These are phyloP conservation scores for Excalfactoria chinensis DNA, from an alignment of 2,113 vertebrate genomes.

Conservation along the genomic window DNA sequence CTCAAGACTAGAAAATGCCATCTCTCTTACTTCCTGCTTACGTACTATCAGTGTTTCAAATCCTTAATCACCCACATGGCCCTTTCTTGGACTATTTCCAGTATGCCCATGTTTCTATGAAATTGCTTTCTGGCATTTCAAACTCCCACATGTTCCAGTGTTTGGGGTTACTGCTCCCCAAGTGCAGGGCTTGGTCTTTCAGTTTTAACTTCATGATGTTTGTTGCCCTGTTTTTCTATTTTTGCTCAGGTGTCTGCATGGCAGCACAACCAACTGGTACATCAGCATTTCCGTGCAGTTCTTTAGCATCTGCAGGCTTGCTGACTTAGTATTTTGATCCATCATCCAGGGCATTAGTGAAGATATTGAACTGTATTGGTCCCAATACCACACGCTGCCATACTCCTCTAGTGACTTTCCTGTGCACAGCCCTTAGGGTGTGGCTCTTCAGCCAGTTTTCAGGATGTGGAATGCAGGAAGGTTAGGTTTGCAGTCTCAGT, in stretches of 20 bases:
- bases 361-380: background rate
- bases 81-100: background rate
- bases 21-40: background rate
- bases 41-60: background rate
- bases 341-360: background rate
- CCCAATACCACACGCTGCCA: background rate
- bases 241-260: background rate
- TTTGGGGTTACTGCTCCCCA: background rate
- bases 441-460: background rate
- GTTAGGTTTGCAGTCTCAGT: background rate
- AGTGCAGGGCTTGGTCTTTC: background rate
- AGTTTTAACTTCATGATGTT: background rate
- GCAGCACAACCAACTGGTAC: background rate
- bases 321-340: background rate
- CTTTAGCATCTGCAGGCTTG: background rate
- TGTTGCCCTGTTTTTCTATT: rapidly evolving
- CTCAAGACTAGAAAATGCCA: background rate
- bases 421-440: background rate
- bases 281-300: rapidly evolving
- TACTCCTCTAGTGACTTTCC: background rate
- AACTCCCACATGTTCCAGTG: background rate
- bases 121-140: background rate
- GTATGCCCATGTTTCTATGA: background rate
- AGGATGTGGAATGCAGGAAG: background rate
- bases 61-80: background rate